These are phyloP conservation scores for Notothenia rossii DNA, from an alignment of 2,113 vertebrate genomes.

Conservation along the genomic window DNA sequence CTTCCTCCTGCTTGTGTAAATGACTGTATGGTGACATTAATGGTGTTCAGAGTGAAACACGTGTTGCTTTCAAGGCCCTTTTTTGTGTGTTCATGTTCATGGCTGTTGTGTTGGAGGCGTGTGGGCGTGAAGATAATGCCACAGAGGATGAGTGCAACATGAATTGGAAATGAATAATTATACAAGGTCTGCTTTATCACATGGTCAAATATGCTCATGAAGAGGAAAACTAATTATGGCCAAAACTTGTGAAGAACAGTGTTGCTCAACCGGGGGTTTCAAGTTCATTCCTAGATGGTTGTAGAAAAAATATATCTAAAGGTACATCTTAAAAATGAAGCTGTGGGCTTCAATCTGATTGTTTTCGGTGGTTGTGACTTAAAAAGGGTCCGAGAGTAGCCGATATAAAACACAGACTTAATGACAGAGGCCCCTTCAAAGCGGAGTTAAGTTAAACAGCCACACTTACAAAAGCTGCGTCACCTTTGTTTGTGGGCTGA, in stretches of 20 bases:
- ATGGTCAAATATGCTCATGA: slow-evolving; percentile 10
- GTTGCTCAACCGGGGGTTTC: no score
- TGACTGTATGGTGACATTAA: slow-evolving; percentile 25
- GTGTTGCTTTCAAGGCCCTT: slow-evolving; percentile 17
- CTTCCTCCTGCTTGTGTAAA: slow-evolving; percentile 40
- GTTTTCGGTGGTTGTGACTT: no score
- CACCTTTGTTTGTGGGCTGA: slow-evolving; percentile 19
- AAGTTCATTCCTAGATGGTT: no score
- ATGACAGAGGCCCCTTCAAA: slow-evolving; percentile 32
- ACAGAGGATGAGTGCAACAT: background rate
- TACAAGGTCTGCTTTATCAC: slow-evolving; percentile 25
- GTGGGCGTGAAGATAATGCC: slow-evolving; percentile 34
- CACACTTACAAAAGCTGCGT: background rate
- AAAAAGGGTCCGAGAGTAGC: no score
- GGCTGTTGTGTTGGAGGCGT: slow-evolving; percentile 24
- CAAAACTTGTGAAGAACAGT: background rate
- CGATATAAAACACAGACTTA: background rate
- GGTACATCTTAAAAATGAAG: no score
- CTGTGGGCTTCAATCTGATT: no score
- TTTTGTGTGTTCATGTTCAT: slow-evolving; percentile 5
- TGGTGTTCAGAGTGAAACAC: slow-evolving; percentile 25
- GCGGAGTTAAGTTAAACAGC: background rate
- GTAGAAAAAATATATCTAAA: no score
- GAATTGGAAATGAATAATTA: slow-evolving; percentile 13
- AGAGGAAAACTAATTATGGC: background rate